Evolutionary conservation across 2,113 vertebrate genomes (phyloP), one percentile per base, ranked within the genome.

Genomic region (Gymnogyps californianus): DNA sequence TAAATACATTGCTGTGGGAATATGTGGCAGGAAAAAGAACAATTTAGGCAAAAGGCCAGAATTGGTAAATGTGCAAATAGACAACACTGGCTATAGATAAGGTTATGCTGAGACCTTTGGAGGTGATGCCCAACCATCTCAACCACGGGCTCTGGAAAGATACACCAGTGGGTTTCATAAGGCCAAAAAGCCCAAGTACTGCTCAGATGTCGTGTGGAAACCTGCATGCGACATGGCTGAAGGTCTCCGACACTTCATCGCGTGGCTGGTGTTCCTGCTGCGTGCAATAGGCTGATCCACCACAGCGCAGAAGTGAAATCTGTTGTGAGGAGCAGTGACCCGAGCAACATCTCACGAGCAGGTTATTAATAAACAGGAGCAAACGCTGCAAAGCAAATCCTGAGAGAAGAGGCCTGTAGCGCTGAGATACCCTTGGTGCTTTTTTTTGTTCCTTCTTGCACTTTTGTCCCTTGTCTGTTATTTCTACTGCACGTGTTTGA

Each of bases 121-220:
- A n/a, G 38, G 2, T 71, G n/a, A 9, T 62, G 22, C 12, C n/a
- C 42, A 36, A 18, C 29, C 24, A 38, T 7, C 31, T 59, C 52
- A 72, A 8, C 36, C 42, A 15, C 0, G 1, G 36, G 31, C 51
- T 49, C 31, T 51, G 42, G 44, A 31, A 62, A 19, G 25, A n/a
- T 26, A 3, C 3, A 11, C 31, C 7, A 3, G 8, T 25, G 46
- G 51, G 59, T 46, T 72, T 86, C 13, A 5, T n/a, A 24, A 61
- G 25, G 25, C 52, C 3, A 3, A 14, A 57, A 67, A 38, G 15
- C 16, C 16, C 10, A 36, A 22, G n/a, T 4, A 11, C 17, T 47
- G 31, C 18, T 47, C 3, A 11, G 38, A 13, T 42, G 13, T 11
- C 0, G 0, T 8, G 24, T 22, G 21, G 38, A 62, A 75, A 51